Percentiles rank a stretch among this genome's conserved stretches.
Evolutionary conservation across 2,113 vertebrate species (phyloP).

Genomic region (Zeus faber): DNA sequence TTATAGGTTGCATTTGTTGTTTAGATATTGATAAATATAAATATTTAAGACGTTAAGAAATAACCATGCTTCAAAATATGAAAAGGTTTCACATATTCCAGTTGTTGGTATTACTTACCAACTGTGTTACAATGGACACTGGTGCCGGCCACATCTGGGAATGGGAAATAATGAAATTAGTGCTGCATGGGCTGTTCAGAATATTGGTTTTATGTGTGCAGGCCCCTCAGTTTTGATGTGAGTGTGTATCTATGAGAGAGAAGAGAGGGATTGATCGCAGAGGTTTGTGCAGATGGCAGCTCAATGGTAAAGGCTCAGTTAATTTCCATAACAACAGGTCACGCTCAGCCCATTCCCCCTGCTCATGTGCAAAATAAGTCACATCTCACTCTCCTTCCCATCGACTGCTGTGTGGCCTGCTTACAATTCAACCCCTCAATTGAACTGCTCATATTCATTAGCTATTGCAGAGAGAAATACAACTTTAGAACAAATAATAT

Average conservation of each 20-base stretch:
- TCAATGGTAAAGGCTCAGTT: slow-evolving; percentile 53
- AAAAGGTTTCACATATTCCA: background rate
- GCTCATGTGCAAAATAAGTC: slow-evolving; percentile 41
- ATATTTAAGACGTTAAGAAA: too few relatives aligned
- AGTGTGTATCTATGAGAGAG: background rate
- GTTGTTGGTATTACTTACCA: background rate
- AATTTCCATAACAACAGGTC: slow-evolving; percentile 76
- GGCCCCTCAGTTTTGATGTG: background rate
- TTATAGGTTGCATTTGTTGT: too few relatives aligned
- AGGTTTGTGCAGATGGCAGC: slow-evolving; percentile 65
- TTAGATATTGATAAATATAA: too few relatives aligned
- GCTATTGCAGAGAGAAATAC: background rate
- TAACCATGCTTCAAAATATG: too few relatives aligned
- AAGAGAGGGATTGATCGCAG: slow-evolving; percentile 28
- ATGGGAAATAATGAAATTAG: slow-evolving; percentile 36
- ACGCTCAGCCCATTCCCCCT: slow-evolving; percentile 36
- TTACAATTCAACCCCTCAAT: too few relatives aligned
- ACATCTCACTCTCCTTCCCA: slow-evolving; percentile 1
- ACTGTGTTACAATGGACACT: slow-evolving; percentile 35
- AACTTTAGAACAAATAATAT: background rate
- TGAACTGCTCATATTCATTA: too few relatives aligned
- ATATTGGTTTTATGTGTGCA: slow-evolving; percentile 22
- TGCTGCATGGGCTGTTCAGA: slow-evolving; percentile 44
- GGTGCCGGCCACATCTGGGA: slow-evolving; percentile 22
- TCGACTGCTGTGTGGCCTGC: too few relatives aligned